Base-by-base conservation (phyloP, 2,113 vertebrate genomes). In the Peucedramus taeniatus region DNA sequence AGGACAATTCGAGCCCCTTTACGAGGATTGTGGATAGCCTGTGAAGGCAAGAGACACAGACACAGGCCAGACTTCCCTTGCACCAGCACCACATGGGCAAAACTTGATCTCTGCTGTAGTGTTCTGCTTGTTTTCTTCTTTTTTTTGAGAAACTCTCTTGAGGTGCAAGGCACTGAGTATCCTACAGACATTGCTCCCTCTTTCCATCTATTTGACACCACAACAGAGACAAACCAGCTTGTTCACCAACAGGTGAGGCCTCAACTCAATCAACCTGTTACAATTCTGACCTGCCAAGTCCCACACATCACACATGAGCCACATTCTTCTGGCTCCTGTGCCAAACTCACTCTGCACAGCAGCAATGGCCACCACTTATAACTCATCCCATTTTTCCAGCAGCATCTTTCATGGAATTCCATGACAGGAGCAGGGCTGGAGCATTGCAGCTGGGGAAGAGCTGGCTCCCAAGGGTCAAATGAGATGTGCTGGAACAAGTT, bases 1-100 rank as follows among this genome's bases (percentile, higher is more conserved):
- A 70, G 50, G 50, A 63, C 19, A 74, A 75, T 70, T 63, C 15
- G 3, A 77, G 35, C 44, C 21, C 18, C 24, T 23, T 54, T 74
- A 5, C 0, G 0, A 83, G n/a, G n/a, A 45, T 16, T 45, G 28
- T 45, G 15, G 21, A 57, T 24, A 83, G 59, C 31, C 22, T 74
- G 15, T 50, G 54, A 88, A 21, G 19, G 24, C 54, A 77, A 72
- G 15, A 77, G 33, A 50, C 22, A 27, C 5, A 83, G 49, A 83
- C 24, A 56, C 9, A 61, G 45, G 33, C 6, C 31, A 51, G 45
- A 45, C 4, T 56, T 87, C 53, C 45, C 60, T 65, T 65, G 53
- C 39, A 57, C 14, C 26, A 63, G 39, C 21, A 37, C 35, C 19
- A n/a, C 11, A 7, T 3, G 30, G 47, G 18, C 39, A 83, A 63